Percentiles rank a stretch among this genome's conserved stretches.
Evolutionary conservation across 2,888 invertebrate species (phyloP).

Genomic region (Cephus runcator): DNA sequence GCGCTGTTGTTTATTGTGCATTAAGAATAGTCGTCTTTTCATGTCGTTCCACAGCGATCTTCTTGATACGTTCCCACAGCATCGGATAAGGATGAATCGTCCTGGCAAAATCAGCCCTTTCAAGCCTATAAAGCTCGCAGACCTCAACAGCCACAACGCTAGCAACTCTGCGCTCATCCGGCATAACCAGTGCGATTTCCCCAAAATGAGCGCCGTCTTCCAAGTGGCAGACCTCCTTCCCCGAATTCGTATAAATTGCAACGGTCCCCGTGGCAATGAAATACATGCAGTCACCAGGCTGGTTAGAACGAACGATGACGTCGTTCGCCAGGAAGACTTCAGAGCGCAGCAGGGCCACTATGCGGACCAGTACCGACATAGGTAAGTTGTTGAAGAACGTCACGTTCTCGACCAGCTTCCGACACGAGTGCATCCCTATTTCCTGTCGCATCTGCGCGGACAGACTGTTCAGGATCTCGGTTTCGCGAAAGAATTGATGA

Average conservation of each 20-base stretch:
- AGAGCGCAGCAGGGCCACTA: conserved; percentile 66
- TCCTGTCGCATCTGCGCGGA: conserved; percentile 64
- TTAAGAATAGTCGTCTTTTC: conserved; percentile 56
- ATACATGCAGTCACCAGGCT: conserved; percentile 69
- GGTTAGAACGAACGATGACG: conserved; percentile 67
- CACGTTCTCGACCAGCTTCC: conserved; percentile 69
- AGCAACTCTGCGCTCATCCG: conserved; percentile 58
- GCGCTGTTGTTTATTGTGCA: conserved; percentile 30
- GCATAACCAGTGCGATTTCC: conserved; percentile 63
- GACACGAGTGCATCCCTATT: conserved; percentile 68
- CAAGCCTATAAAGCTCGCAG: conserved; percentile 63
- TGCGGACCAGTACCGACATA: conserved; percentile 64
- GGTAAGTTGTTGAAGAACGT: conserved; percentile 69
- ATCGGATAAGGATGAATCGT: conserved; percentile 61
- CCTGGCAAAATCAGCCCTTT: conserved; percentile 56
- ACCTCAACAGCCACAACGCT: conserved; percentile 63
- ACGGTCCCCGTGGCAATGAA: conserved; percentile 71
- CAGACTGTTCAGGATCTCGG: conserved; percentile 52
- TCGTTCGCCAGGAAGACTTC: conserved; percentile 70
- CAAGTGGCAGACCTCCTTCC: conserved; percentile 63
- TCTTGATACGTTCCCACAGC: conserved; percentile 61
- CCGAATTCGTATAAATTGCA: conserved; percentile 67
- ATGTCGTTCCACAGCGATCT: conserved; percentile 58
- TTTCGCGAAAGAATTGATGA: conserved; percentile 52
- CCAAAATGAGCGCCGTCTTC: conserved; percentile 66